Percentiles rank a stretch among this genome's conserved stretches.
Evolutionary conservation across 2,797 vertebrate genomes (phyloP).

Genomic region (Lophius americanus): DNA sequence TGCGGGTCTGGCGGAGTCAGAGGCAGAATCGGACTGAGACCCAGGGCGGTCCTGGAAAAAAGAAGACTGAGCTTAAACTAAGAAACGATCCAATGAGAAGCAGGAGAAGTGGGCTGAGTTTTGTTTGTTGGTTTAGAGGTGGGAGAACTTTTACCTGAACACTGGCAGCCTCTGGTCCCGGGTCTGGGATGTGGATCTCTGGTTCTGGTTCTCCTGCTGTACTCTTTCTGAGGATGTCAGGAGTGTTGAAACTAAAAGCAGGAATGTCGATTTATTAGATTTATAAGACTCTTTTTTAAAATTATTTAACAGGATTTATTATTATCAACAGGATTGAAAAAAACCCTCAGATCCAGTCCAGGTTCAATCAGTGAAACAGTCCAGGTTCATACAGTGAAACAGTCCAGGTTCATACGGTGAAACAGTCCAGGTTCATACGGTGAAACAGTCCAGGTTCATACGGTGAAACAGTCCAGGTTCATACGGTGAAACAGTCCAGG

Average conservation of each 20-base stretch:
- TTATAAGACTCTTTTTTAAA: too few relatives aligned
- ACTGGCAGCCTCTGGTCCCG: slow-evolving; percentile 13
- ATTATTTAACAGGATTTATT: too few relatives aligned
- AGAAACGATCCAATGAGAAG: background rate
- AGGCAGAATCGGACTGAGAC: background rate
- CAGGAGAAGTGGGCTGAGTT: background rate
- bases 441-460: too few relatives aligned
- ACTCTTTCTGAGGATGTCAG: slow-evolving; percentile 80
- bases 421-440: too few relatives aligned
- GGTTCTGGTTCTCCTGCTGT: slow-evolving; percentile 37
- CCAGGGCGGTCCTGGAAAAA: slow-evolving; percentile 44
- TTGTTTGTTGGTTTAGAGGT: background rate
- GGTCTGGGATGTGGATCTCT: slow-evolving; percentile 5
- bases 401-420: too few relatives aligned
- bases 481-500: too few relatives aligned
- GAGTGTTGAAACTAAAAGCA: slow-evolving; percentile 75
- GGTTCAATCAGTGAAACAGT: too few relatives aligned
- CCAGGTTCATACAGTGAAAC: too few relatives aligned
- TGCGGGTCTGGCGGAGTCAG: background rate
- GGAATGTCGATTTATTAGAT: background rate
- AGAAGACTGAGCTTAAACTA: background rate
- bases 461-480: too few relatives aligned
- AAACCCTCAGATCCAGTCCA: too few relatives aligned
- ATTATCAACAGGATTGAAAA: too few relatives aligned
- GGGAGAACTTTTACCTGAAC: slow-evolving; percentile 33